A percentile compares a stretch with the other conserved stretches of the same genome.
These are phyloP conservation scores for Silurus aristotelis DNA, from an alignment of 2,797 vertebrate species.

Conservation along the genomic window DNA sequence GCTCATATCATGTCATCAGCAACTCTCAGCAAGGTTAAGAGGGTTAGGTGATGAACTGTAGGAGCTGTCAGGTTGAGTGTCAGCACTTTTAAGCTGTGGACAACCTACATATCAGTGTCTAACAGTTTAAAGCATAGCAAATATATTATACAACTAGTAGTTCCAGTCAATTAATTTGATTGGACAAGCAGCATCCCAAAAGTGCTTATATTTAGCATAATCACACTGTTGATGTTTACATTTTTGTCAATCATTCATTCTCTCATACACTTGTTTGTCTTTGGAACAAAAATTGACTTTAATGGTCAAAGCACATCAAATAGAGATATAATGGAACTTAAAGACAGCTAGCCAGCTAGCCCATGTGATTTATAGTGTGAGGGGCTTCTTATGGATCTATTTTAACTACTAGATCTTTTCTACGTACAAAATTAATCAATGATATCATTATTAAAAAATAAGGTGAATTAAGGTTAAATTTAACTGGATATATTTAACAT, in stretches of 20 bases:
- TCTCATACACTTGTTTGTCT: background rate
- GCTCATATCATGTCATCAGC: background rate
- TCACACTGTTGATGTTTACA: background rate
- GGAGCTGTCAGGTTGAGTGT: slow-evolving; percentile 21
- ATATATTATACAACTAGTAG: background rate
- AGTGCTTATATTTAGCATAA: background rate
- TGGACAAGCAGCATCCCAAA: no score
- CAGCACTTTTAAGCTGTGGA: background rate
- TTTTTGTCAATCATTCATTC: background rate
- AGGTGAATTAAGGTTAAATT: no score
- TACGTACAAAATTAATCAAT: no score
- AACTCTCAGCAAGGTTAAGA: slow-evolving; percentile 4
- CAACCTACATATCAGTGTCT: background rate
- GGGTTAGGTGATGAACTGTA: slow-evolving; percentile 6
- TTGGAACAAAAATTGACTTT: background rate
- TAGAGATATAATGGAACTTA: background rate
- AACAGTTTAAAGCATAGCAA: background rate
- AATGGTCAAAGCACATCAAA: background rate
- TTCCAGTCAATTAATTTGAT: background rate
- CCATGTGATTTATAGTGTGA: background rate
- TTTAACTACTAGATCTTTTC: background rate
- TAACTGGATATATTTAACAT: background rate
- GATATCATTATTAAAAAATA: no score
- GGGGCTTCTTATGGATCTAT: background rate
- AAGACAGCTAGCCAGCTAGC: background rate